phyloP scores from a whole-genome alignment of 2,797 vertebrate species.

The Pseudopleuronectes americanus region DNA sequence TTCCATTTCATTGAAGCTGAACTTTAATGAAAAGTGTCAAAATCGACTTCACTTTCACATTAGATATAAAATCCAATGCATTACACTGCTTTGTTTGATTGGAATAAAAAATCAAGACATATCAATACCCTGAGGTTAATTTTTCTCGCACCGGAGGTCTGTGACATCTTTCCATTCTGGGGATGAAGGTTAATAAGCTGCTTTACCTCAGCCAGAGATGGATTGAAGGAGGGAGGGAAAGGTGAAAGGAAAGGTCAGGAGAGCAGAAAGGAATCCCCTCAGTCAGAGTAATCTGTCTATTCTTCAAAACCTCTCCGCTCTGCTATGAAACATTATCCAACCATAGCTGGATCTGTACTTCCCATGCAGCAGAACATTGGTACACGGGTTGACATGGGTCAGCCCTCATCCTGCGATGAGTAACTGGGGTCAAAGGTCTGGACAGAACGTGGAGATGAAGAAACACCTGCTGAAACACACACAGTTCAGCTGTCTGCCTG shows the following conservation, averaged over 20 bases:
- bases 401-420: slow-evolving; percentile 34
- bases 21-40: slow-evolving; percentile 62
- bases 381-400: slow-evolving; percentile 48
- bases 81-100: slow-evolving; percentile 68
- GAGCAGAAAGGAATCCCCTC: slow-evolving; percentile 64
- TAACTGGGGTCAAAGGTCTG: slow-evolving; percentile 51
- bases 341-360: slow-evolving; percentile 41
- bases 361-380: slow-evolving; percentile 48
- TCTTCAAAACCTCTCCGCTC: slow-evolving; percentile 59
- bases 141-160: slow-evolving; percentile 67
- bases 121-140: slow-evolving; percentile 79
- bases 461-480: slow-evolving; percentile 68
- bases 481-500: slow-evolving; percentile 35
- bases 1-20: slow-evolving; percentile 60
- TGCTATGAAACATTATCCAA: slow-evolving; percentile 54
- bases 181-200: slow-evolving; percentile 84
- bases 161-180: slow-evolving; percentile 62
- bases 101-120: slow-evolving; percentile 78
- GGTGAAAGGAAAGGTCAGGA: slow-evolving; percentile 62
- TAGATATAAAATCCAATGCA: slow-evolving; percentile 56
- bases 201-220: slow-evolving; percentile 65
- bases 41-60: slow-evolving; percentile 49
- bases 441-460: slow-evolving; percentile 55
- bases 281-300: slow-evolving; percentile 65
- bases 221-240: slow-evolving; percentile 59